Conservation (phyloP, 1,140 invertebrate genomes). For the Aplysia californica region DNA sequence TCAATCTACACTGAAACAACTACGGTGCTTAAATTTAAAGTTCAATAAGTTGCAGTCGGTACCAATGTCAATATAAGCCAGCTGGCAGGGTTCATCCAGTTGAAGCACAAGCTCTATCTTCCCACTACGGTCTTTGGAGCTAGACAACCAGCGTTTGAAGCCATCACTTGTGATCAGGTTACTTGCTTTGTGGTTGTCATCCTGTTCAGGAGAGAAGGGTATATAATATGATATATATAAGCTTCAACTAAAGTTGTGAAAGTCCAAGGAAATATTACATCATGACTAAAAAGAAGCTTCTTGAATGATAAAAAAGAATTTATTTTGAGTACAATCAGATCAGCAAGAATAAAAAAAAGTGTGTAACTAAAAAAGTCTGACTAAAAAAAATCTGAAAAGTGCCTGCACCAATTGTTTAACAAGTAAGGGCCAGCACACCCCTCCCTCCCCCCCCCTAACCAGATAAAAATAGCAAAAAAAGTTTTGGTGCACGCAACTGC, state of each 20-base stretch:
- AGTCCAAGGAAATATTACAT: not conserved
- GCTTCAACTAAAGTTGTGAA: not conserved
- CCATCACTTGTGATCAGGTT: conserved; percentile 48
- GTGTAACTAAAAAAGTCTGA: not conserved
- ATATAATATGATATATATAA: not conserved
- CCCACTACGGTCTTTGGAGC: conserved; percentile 47
- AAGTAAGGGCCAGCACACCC: too few species aligned
- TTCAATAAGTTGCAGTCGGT: not conserved
- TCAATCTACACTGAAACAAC: too few species aligned
- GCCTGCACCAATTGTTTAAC: too few species aligned
- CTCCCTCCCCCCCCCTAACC: too few species aligned
- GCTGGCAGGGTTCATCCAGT: conserved; percentile 43
- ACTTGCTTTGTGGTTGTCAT: conserved; percentile 49
- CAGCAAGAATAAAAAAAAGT: not conserved
- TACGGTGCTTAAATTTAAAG: too few species aligned
- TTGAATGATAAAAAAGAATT: not conserved
- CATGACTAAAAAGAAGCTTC: not conserved
- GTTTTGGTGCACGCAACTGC: too few species aligned
- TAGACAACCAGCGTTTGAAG: conserved; percentile 53
- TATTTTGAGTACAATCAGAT: not conserved
- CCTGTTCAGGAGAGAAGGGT: conserved; percentile 38
- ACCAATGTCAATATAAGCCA: conserved; percentile 60
- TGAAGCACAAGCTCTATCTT: conserved; percentile 51
- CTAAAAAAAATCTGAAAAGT: not conserved
- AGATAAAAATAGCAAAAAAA: too few species aligned